Base-by-base conservation (phyloP, 2,113 vertebrate species). In the Sapajus apella region DNA sequence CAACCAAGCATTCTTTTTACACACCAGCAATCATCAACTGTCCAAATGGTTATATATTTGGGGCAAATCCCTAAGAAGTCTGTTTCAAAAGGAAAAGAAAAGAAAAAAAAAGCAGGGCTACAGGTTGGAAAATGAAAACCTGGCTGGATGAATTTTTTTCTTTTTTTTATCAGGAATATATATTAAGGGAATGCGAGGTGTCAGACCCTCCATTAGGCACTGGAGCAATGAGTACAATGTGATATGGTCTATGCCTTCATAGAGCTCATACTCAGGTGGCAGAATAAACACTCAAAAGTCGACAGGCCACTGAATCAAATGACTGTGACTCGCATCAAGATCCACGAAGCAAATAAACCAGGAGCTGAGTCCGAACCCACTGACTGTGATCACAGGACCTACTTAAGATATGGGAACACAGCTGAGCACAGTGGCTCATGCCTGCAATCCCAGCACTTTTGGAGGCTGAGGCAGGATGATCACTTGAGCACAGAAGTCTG, bases 211-310 rank as follows among this genome's bases (percentile, higher is more conserved):
- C 6, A 6, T 43, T 4, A 30, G 21, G 37, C 61, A 45, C 56
- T 3, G 1, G 81, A 82, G 25, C 7, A 35, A 32, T 32, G 32
- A 75, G n/a, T 35, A n/a, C 4, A 12, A 32, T 37, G 37, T 85
- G 40, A 16, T 32, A 9, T 40, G 30, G 23, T 5, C 3, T 5
- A 37, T 5, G 18, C 3, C 89, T 27, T 45, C 70, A 0, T 2
- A 17, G 25, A 21, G 25, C 43, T 61, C 61, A 20, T 7, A 3
- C 77, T 12, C 55, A 55, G 45, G 25, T 25, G 25, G 18, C 32
- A 84, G 68, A 81, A 43, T 25, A 61, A 25, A 40, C 37, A 3
- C 17, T 32, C n/a, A 7, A 7, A 58, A 47, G 10, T 35, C 70
- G 55, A 1, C 40, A 37, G 50, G 83, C 58, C 45, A 37, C 23